Conservation (phyloP, 2,113 vertebrate species). For the Dicentrarchus labrax region DNA sequence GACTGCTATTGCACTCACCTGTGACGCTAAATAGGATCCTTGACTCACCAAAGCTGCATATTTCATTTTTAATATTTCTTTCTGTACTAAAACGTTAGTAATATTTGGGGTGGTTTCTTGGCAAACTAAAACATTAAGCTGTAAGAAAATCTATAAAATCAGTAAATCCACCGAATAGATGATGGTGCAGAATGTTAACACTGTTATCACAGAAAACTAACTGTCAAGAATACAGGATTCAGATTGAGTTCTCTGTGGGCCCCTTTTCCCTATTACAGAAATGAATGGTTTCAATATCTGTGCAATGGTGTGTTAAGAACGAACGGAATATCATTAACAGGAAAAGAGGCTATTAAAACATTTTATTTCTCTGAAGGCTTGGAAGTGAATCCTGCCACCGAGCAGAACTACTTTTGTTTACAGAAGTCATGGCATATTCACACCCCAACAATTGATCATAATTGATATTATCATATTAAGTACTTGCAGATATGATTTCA, state of each 20-base stretch:
- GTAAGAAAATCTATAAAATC: slow-evolving; percentile 37
- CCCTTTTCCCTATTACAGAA: slow-evolving; percentile 88
- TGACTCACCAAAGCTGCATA: slow-evolving; percentile 24
- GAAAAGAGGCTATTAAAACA: slow-evolving; percentile 88
- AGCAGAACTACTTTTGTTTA: slow-evolving; percentile 85
- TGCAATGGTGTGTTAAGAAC: slow-evolving; percentile 92
- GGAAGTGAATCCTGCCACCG: slow-evolving; percentile 83
- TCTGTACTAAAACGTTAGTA: background rate
- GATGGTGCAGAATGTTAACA: slow-evolving; percentile 51
- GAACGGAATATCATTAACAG: slow-evolving; percentile 91
- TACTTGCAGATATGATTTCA: slow-evolving; percentile 78
- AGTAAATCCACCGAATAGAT: slow-evolving; percentile 50
- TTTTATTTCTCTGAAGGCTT: slow-evolving; percentile 84
- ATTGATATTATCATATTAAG: slow-evolving; percentile 85
- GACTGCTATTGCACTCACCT: slow-evolving; percentile 14
- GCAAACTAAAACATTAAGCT: slow-evolving; percentile 28
- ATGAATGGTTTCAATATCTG: slow-evolving; percentile 94
- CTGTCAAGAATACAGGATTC: slow-evolving; percentile 79
- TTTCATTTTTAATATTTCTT: slow-evolving; percentile 22
- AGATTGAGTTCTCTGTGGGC: slow-evolving; percentile 82
- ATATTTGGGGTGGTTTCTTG: background rate
- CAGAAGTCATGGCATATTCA: slow-evolving; percentile 78
- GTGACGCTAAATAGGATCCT: slow-evolving; percentile 21
- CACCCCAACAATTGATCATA: slow-evolving; percentile 79
- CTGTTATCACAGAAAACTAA: slow-evolving; percentile 73